Conservation (phyloP, 2,888 invertebrate species). For the Noctua pronuba region DNA sequence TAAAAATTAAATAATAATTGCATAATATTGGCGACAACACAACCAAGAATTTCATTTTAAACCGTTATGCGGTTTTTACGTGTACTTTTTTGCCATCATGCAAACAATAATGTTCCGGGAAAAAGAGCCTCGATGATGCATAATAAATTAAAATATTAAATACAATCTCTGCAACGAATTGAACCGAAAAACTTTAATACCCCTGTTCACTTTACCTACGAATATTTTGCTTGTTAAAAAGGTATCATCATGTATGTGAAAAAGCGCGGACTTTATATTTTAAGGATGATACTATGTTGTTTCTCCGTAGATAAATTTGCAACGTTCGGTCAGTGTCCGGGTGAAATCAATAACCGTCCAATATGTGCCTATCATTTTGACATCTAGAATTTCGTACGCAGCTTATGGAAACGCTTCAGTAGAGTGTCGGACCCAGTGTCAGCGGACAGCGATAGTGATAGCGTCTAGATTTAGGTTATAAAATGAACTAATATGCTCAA, state of each 20-base stretch:
- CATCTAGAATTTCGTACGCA: slow-evolving; percentile 83
- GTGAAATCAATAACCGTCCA: slow-evolving; percentile 85
- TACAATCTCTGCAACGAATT: slow-evolving; percentile 12
- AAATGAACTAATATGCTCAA: neutral
- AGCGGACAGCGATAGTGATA: slow-evolving; percentile 46
- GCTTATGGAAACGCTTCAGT: slow-evolving; percentile 70
- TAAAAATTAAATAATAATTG: slow-evolving; percentile 21
- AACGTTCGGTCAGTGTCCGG: slow-evolving; percentile 75
- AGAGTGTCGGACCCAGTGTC: slow-evolving; percentile 45
- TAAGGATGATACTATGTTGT: slow-evolving; percentile 32
- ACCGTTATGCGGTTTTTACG: neutral
- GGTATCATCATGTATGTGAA: slow-evolving; percentile 11
- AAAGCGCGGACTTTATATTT: slow-evolving; percentile 29
- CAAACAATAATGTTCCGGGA: slow-evolving; percentile 12
- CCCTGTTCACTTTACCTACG: slow-evolving; percentile 2
- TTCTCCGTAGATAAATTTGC: slow-evolving; percentile 62
- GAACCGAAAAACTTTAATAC: slow-evolving; percentile 6
- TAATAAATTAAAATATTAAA: slow-evolving; percentile 21
- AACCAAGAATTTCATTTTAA: neutral
- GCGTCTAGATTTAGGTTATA: neutral
- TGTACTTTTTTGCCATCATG: slow-evolving; percentile 4
- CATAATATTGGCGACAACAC: neutral
- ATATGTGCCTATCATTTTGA: slow-evolving; percentile 88
- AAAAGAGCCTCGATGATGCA: slow-evolving; percentile 2
- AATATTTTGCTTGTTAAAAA: slow-evolving; percentile 31